Evolutionary conservation across 1,140 invertebrate species (phyloP).

Genomic region (Lethocerus indicus): DNA sequence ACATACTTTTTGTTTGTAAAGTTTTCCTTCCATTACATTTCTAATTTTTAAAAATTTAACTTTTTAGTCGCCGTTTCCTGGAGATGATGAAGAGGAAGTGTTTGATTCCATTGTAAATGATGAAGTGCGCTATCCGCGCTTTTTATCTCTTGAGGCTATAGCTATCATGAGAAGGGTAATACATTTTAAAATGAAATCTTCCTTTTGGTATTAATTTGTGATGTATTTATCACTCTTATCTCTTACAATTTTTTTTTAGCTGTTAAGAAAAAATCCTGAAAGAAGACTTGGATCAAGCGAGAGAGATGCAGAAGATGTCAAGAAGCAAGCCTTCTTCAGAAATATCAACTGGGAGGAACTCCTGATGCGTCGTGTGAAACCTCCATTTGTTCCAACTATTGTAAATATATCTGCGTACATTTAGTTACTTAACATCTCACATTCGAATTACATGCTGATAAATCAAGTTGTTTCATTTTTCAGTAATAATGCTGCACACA

Average conservation of each 20-base stretch:
- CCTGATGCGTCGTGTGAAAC: conserved; percentile 77
- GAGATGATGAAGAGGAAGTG: conserved; percentile 99
- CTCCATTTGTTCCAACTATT: conserved; percentile 94
- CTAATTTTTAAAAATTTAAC: conserved; percentile 6
- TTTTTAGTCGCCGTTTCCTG: conserved; percentile 90
- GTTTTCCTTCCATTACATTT: background rate
- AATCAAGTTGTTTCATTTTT: too few species aligned
- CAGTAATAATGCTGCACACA: too few species aligned
- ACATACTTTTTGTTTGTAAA: too few species aligned
- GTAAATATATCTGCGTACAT: conserved; percentile 38
- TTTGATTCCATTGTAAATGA: conserved; percentile 99
- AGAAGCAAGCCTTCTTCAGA: conserved; percentile 95
- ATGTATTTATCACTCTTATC: background rate
- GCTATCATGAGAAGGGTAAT: conserved; percentile 94
- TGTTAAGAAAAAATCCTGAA: conserved; percentile 95
- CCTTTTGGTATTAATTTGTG: background rate
- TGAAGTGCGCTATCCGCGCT: conserved; percentile 95
- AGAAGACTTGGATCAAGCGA: conserved; percentile 92
- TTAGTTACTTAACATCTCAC: too few species aligned
- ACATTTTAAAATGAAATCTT: background rate
- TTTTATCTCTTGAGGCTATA: conserved; percentile 92
- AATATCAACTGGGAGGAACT: conserved; percentile 94
- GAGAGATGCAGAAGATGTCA: conserved; percentile 97
- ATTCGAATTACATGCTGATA: too few species aligned
- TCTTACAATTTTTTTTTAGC: conserved; percentile 22